Conservation (phyloP, 2,113 vertebrate species). For the Crotophaga sulcirostris region DNA sequence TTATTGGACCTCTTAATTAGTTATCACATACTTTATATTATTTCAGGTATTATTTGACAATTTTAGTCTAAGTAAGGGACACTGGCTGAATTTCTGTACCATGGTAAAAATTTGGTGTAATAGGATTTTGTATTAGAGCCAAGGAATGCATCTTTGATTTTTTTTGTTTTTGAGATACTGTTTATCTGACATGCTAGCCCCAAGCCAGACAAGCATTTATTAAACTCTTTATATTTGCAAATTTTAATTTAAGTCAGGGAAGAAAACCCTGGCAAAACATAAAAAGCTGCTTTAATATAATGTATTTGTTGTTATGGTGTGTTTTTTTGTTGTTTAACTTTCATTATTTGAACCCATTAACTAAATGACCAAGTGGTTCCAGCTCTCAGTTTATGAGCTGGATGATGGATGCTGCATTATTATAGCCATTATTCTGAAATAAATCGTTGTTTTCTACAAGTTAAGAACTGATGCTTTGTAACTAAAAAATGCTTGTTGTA, state of each 20-base stretch:
- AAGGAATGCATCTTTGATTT: not conserved
- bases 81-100: not conserved
- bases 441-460: conserved; percentile 13
- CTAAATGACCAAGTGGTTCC: not conserved
- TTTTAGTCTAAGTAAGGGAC: not conserved
- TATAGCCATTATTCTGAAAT: conserved; percentile 30
- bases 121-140: not conserved
- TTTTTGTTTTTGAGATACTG: not conserved
- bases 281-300: conserved; percentile 20
- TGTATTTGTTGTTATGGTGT: conserved; percentile 9
- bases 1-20: not conserved
- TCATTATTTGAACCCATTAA: conserved; percentile 18
- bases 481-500: not conserved
- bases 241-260: conserved; percentile 24
- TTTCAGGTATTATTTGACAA: not conserved
- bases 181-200: not conserved
- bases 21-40: not conserved
- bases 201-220: not conserved
- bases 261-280: conserved; percentile 1
- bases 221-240: not conserved
- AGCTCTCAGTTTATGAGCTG: not conserved
- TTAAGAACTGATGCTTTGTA: conserved; percentile 4
- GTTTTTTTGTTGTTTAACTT: conserved; percentile 9
- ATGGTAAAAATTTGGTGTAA: not conserved
- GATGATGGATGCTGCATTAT: conserved; percentile 16